These are phyloP conservation scores for Drosophila yooni DNA, from an alignment of 2,888 invertebrate species.

Conservation along the genomic window DNA sequence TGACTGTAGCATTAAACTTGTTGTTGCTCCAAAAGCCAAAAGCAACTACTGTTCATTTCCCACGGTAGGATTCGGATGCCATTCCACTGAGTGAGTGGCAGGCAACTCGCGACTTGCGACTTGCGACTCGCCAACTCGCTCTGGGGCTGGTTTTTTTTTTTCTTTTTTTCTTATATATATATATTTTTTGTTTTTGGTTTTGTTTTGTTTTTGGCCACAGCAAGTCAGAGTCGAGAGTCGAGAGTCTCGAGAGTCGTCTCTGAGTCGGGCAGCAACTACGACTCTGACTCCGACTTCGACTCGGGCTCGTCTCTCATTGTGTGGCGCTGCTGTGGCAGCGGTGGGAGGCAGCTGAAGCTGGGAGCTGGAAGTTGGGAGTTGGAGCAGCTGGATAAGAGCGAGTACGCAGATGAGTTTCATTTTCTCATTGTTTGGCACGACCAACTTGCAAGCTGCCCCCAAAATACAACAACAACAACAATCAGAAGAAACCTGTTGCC, in stretches of 20 bases:
- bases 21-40: conserved; percentile 71
- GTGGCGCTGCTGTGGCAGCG: conserved; percentile 45
- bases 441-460: conserved; percentile 45
- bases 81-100: conserved; percentile 76
- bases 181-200: neutral
- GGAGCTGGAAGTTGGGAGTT: conserved; percentile 1
- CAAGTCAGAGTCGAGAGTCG: conserved; percentile 9
- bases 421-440: conserved; percentile 75
- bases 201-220: conserved; percentile 21
- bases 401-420: conserved; percentile 74
- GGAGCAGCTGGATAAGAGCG: conserved; percentile 56
- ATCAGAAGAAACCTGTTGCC: conserved; percentile 63
- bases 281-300: neutral
- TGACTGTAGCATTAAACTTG: conserved; percentile 66
- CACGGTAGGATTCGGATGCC: conserved; percentile 83
- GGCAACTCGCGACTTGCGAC: conserved; percentile 52
- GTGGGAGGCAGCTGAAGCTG: conserved; percentile 49
- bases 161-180: neutral
- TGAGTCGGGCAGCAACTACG: conserved; percentile 7
- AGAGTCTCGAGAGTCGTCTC: conserved; percentile 17
- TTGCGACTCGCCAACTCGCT: conserved; percentile 40
- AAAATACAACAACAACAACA: conserved; percentile 35
- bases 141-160: conserved; percentile 26
- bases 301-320: conserved; percentile 49
- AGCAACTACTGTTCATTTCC: conserved; percentile 85